These are phyloP conservation scores for Entomobrya multifasciata DNA, from an alignment of 2,888 invertebrate species.

Conservation along the genomic window DNA sequence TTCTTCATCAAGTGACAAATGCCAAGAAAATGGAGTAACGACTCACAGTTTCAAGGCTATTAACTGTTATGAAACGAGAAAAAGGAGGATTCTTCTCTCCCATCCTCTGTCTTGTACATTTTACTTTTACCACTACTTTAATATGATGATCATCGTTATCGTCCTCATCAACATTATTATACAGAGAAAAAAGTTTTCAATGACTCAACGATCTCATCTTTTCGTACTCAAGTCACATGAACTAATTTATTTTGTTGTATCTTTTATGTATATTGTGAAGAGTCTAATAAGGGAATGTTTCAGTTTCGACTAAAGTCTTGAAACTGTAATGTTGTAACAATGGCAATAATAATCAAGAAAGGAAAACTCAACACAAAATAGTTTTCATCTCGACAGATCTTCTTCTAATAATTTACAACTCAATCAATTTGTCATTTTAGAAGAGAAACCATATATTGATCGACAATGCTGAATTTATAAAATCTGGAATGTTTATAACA, in stretches of 20 bases:
- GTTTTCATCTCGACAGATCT: background rate
- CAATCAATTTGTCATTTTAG: constrained; percentile 26
- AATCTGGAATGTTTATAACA: too few species aligned
- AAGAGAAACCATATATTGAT: too few species aligned
- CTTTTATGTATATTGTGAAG: background rate
- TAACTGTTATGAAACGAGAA: constrained; percentile 48
- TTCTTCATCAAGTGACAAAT: constrained; percentile 63
- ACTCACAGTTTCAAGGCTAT: constrained; percentile 29
- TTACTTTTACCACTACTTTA: background rate
- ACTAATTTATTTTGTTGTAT: background rate
- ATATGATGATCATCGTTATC: constrained; percentile 25
- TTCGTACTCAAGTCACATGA: background rate
- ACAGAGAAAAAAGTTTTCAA: constrained; percentile 19
- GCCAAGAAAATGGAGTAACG: constrained; percentile 60
- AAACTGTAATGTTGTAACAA: background rate
- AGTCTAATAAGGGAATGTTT: background rate
- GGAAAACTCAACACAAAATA: background rate
- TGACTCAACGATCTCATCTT: constrained; percentile 5
- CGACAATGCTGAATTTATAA: too few species aligned
- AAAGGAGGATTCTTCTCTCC: constrained; percentile 19
- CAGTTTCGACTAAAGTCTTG: background rate
- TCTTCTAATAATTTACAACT: constrained; percentile 18
- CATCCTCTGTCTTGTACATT: background rate
- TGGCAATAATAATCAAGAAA: constrained; percentile 1
- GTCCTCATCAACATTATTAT: constrained; percentile 9